phyloP scores from a whole-genome alignment of 2,113 vertebrate species.

The Picathartes gymnocephalus region DNA sequence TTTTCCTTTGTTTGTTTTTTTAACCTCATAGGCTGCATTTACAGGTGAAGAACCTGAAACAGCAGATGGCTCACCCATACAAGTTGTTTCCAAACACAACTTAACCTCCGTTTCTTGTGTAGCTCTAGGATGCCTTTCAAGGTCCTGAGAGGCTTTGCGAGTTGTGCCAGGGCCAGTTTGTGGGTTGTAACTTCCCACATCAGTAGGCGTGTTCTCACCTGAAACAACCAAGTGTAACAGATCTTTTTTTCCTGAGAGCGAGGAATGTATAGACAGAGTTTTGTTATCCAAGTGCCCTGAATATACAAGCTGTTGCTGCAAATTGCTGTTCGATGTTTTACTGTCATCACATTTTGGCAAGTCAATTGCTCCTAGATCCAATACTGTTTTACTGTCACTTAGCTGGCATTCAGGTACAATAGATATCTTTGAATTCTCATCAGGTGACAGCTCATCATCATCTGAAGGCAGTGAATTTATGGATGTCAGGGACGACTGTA shows the following conservation, averaged over 20 bases:
- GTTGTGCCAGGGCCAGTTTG: constrained; percentile 34
- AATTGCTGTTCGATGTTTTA: constrained; percentile 75
- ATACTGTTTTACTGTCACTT: constrained; percentile 70
- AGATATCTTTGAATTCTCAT: constrained; percentile 80
- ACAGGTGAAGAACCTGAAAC: constrained; percentile 63
- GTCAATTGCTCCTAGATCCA: constrained; percentile 64
- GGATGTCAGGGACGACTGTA: constrained; percentile 96
- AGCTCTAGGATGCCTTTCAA: constrained; percentile 19
- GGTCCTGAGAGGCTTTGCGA: constrained; percentile 26
- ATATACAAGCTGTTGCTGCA: constrained; percentile 82
- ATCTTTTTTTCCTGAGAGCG: constrained; percentile 61
- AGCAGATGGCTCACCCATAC: constrained; percentile 41
- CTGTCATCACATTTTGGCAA: constrained; percentile 67
- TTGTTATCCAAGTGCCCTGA: constrained; percentile 66
- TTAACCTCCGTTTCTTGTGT: constrained; percentile 4
- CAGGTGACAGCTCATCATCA: constrained; percentile 84
- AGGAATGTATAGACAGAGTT: constrained; percentile 57
- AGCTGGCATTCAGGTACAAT: constrained; percentile 66
- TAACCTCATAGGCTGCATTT: neutral
- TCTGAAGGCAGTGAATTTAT: constrained; percentile 96
- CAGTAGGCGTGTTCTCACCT: constrained; percentile 48
- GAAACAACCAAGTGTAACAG: constrained; percentile 55
- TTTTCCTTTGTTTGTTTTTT: constrained; percentile 43
- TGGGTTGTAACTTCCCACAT: constrained; percentile 42
- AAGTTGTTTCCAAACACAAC: constrained; percentile 53